Base-by-base conservation (phyloP, 2,888 invertebrate species). In the Lasioglossum pauxillum region DNA sequence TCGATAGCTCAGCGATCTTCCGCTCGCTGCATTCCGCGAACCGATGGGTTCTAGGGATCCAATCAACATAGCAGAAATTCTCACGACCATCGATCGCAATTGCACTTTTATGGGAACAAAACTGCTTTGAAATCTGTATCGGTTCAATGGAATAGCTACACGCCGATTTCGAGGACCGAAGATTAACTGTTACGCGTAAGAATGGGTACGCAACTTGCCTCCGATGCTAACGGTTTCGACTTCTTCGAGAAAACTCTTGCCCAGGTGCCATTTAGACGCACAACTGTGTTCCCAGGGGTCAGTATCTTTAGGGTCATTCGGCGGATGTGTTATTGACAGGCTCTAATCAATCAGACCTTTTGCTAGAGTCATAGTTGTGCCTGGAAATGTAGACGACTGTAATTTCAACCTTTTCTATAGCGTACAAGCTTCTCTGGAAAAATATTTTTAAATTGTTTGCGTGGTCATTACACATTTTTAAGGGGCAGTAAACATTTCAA, bases 211-310 rank as follows among this genome's bases (percentile, higher is more conserved):
- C 69, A 73, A 84, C 85, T 88, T 76, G 94, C 95, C 93, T 95
- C 94, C 19, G 95, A 95, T 60, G 94, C 92, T 75, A 92, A 85
- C 16, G 95, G 95, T 86, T 94, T 94, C n/a, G 74, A 31, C 27
- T 84, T 90, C 76, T 84, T 82, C 38, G 86, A 72, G 75, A 87
- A 83, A 72, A 75, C 83, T 67, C 89, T 89, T 75, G 80, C 64
- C 78, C 88, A 82, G 19, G 57, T 72, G 72, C 31, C 78, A 74
- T 77, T 75, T 49, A 53, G 69, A 75, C 78, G 69, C 38, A 53
- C 10, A 73, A 79, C 49, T 35, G 60, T 71, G 73, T 41, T 38
- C 85, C 38, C 10, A 0, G n/a, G 23, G n/a, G 35, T 38, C 41
- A 83, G 44, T 27, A 74, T 46, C 16, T 74, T 84, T 23, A 60